Evolutionary conservation across 2,888 invertebrate species (phyloP), one percentile per base, ranked within the genome.

Genomic region (Marasmarcha lunaedactyla): DNA sequence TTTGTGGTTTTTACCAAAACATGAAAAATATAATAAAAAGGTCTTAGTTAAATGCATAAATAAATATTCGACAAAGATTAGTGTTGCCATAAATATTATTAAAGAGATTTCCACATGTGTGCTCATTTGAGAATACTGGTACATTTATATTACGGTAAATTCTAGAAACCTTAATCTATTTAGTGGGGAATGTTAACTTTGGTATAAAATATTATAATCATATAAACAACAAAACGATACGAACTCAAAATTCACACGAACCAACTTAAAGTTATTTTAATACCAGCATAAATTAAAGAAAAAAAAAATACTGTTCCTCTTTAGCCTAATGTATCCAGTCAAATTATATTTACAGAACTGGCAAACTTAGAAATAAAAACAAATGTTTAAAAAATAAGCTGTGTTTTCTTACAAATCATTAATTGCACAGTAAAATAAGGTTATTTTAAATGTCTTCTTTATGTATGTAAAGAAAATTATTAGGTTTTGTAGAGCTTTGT

Each of bases 121-220:
- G 33, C 33, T 33, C 57, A 66, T 63, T 56, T 48, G 56, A 56
- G 54, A 67, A 67, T 67, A 68, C 66, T 66, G 66, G 57, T 59
- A 58, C 58, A 57, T 52, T 55, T 39, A 50, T 50, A 40, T 37
- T 51, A 56, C 49, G 50, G 55, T 61, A 60, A 52, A 52, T 51
- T 52, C 53, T 52, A 63, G 64, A 72, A 64, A 60, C 59, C 54
- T 71, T 79, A 79, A 55, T 58, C 78, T 81, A 81, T 77, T 68
- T 78, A 81, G 79, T 87, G 85, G 87, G 88, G 88, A 89, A 88
- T 89, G 88, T 88, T 88, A 87, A 88, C 88, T 89, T 89, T 89
- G 88, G 88, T 87, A 88, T 88, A 83, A 81, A 81, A 81, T 79
- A 79, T 78, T 79, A 81, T 79, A 81, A 76, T 78, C 71, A 56